Conservation (phyloP, 2,888 invertebrate species). For the Patella pellucida region DNA sequence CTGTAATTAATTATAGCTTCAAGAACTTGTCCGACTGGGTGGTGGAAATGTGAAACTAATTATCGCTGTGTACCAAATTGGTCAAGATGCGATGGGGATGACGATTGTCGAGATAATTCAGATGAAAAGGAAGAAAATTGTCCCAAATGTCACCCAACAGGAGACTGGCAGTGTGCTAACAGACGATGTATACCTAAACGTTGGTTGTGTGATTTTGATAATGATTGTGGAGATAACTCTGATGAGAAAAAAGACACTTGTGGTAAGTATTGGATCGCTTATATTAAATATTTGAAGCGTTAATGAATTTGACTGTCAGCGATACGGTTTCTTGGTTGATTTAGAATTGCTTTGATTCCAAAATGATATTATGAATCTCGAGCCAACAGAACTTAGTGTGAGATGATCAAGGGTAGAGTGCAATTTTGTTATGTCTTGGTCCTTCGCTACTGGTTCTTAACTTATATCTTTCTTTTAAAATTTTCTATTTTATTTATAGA, state of each 20-base stretch:
- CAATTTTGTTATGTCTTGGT: too few relatives aligned
- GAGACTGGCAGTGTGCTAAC: conserved; percentile 94
- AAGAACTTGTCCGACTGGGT: conserved; percentile 92
- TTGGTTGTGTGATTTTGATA: conserved; percentile 89
- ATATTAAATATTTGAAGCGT: too few relatives aligned
- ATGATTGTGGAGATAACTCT: conserved; percentile 95
- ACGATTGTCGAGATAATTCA: conserved; percentile 94
- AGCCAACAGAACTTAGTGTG: too few relatives aligned
- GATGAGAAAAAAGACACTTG: conserved; percentile 75
- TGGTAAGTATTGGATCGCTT: conserved; percentile 43
- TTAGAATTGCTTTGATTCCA: too few relatives aligned
- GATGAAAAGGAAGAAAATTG: conserved; percentile 94
- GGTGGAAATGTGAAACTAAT: conserved; percentile 94
- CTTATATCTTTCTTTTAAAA: too few relatives aligned
- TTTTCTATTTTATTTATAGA: too few relatives aligned
- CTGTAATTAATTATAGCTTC: conserved; percentile 75
- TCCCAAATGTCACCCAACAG: conserved; percentile 86
- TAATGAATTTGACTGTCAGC: too few relatives aligned
- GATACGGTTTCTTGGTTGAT: too few relatives aligned
- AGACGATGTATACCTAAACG: conserved; percentile 81
- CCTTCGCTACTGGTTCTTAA: too few relatives aligned
- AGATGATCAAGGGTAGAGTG: too few relatives aligned
- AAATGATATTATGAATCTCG: too few relatives aligned
- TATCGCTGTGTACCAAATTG: conserved; percentile 97
- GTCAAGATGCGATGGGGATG: conserved; percentile 98